Conservation (phyloP, 2,113 vertebrate species). For the Megaceryle torquata region DNA sequence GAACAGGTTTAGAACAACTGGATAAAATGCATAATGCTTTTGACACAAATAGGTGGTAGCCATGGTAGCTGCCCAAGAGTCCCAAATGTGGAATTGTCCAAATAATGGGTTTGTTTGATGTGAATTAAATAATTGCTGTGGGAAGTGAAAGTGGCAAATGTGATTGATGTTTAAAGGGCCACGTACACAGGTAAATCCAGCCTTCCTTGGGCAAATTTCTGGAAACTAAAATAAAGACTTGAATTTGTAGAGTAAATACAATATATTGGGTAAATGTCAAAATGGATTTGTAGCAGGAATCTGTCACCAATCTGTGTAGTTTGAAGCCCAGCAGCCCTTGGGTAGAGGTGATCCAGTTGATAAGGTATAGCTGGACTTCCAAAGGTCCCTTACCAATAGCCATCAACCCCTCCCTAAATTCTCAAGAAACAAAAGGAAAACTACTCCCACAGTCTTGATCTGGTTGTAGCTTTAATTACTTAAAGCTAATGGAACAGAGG, state of each 20-base stretch:
- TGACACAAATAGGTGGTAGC: constrained; percentile 47
- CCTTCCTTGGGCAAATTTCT: not conserved
- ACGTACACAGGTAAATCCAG: not conserved
- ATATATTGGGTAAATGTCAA: not conserved
- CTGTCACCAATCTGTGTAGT: not conserved
- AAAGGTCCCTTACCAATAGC: not conserved
- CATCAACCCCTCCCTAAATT: not conserved
- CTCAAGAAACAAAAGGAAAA: not conserved
- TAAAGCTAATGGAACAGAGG: not conserved
- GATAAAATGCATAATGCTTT: not conserved
- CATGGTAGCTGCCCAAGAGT: constrained; percentile 25
- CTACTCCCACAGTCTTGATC: not conserved
- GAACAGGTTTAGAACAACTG: constrained; percentile 21
- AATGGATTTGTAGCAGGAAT: not conserved
- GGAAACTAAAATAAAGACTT: not conserved
- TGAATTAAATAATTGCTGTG: not conserved
- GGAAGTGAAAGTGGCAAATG: not conserved
- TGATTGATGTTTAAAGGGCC: not conserved
- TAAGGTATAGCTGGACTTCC: not conserved
- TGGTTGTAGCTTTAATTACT: not conserved
- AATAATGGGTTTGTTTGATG: not conserved
- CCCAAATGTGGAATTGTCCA: not conserved
- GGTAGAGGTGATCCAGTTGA: not conserved
- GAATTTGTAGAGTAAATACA: not conserved
- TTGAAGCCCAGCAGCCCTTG: not conserved